Evolutionary conservation across 37 sponge, comb jelly and placozoan genomes (phyloP), one percentile per base, ranked within the genome.

Genomic region (Halichondria panicea): DNA sequence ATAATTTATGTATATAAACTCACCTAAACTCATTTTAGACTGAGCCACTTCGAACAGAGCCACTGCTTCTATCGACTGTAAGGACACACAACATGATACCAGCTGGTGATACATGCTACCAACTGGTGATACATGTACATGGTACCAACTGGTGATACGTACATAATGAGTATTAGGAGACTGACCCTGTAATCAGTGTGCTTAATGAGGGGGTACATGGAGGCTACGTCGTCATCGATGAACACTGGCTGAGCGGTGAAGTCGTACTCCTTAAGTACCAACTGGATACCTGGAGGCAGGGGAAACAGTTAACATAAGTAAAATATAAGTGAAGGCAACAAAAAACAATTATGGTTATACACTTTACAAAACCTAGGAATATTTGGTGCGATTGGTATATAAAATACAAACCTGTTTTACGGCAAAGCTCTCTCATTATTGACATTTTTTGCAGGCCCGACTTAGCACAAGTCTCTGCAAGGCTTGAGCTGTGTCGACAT

Each of bases 151-250:
- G 25, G 25, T 22, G 12, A 22, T 7, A 12, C 12, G 60, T n/a
- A 12, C 3, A 76, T 1, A 45, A 1, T 11, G 31, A 1, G n/a
- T n/a, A n/a, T n/a, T n/a, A n/a, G n/a, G n/a, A 27, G 21, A 38
- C 74, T 40, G 43, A 90, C 91, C 69, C 77, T 84, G 53, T 88
- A 91, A 15, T 84, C 42, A 21, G 89, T 66, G 72, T 91, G 89
- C 46, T 87, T 93, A 24, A 91, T 56, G 15, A 93, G 31, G 40
- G 97, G 97, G 70, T 74, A 75, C 40, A 97, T 8, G 54, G 68
- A 68, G 31, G 72, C 69, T 39, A 97, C 63, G 58, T 97, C 97
- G 32, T 83, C 88, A 38, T 90, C 94, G 7, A 89, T 88, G 77
- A 97, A 93, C 0, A 56, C 38, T 22, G 70, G 70, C 24, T 78